Base-by-base conservation (phyloP, 2,888 invertebrate genomes). In the Esperia sulphurella region DNA sequence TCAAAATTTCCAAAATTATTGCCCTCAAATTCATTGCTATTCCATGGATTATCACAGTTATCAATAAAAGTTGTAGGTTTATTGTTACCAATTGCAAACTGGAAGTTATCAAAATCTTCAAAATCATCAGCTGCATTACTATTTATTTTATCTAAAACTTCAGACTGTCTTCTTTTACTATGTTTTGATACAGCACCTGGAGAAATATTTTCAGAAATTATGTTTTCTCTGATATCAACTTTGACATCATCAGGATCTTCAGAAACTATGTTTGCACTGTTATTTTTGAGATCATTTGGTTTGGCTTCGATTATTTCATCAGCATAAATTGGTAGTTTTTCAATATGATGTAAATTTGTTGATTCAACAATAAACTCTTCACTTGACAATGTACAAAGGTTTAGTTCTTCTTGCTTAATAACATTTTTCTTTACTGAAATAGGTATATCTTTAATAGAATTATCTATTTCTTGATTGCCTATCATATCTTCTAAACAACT, bases 51-150 rank as follows among this genome's bases (percentile, higher is more conserved):
- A 46, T 71, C 73, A 69, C 62, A 62, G 55, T 55, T 65, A 39
- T 73, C 70, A 47, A 77, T 52, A 44, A 69, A 47, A 51, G 54
- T 58, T 48, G 54, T 53, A 49, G 61, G 44, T 54, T 65, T 61
- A 43, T 50, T 58, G 51, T 63, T 61, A 51, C 72, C 56, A 52
- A 56, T 66, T 12, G 71, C 75, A 63, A 82, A 82, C 66, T 90
- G 83, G 58, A 91, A 91, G 54, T 91, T 87, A 63, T 90, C 84
- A 76, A 91, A 91, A 61, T 91, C 87, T 41, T 81, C 89, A 78
- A 91, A 90, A 59, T 90, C 90, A 62, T 90, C 87, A 53, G 77
- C 66, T 31, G 42, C 35, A 35, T 3, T n/a, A n/a, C 9, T 35
- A 39, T 14, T 39, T 5, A 39, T 2, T 7, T 13, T 14, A 14